A percentile compares a stretch with the other conserved stretches of the same genome.
phyloP scores from a whole-genome alignment of 2,113 vertebrate genomes.

The Tiliqua scincoides region DNA sequence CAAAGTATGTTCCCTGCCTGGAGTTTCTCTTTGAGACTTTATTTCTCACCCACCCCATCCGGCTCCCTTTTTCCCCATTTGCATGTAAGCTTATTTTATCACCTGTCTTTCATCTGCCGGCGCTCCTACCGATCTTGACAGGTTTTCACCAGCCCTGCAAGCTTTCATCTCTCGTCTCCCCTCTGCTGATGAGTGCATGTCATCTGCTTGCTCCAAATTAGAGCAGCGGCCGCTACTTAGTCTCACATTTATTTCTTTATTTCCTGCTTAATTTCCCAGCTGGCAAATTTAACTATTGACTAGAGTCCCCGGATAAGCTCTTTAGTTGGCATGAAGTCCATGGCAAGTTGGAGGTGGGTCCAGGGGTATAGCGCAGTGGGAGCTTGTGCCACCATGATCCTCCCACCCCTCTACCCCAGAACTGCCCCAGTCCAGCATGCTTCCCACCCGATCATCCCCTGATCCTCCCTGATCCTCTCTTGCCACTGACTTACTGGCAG shows the following conservation, averaged over 20 bases:
- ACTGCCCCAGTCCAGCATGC: too few species aligned
- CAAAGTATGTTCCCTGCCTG: slow-evolving; percentile 32
- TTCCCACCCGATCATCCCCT: too few species aligned
- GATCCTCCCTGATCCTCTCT: too few species aligned
- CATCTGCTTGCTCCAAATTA: slow-evolving; percentile 69
- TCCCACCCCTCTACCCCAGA: too few species aligned
- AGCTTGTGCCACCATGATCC: too few species aligned
- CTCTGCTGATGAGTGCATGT: slow-evolving; percentile 43
- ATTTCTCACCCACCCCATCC: background rate
- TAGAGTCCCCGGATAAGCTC: slow-evolving; percentile 4
- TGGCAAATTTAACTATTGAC: slow-evolving; percentile 57
- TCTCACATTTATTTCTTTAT: slow-evolving; percentile 46
- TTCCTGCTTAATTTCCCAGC: slow-evolving; percentile 73
- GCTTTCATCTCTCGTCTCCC: slow-evolving; percentile 74
- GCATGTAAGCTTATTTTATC: slow-evolving; percentile 66
- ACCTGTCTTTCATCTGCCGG: slow-evolving; percentile 70
- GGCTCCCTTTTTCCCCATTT: slow-evolving; percentile 26
- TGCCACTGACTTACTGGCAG: too few species aligned
- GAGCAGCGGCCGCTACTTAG: slow-evolving; percentile 59
- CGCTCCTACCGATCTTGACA: slow-evolving; percentile 63
- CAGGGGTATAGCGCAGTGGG: too few species aligned
- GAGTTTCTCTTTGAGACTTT: slow-evolving; percentile 39
- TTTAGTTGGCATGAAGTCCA: too few species aligned
- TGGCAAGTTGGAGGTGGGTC: too few species aligned
- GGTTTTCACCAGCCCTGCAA: slow-evolving; percentile 68